A percentile compares a stretch with the other conserved stretches of the same genome.
phyloP scores from a whole-genome alignment of 2,888 invertebrate species.

The Arge pagana region DNA sequence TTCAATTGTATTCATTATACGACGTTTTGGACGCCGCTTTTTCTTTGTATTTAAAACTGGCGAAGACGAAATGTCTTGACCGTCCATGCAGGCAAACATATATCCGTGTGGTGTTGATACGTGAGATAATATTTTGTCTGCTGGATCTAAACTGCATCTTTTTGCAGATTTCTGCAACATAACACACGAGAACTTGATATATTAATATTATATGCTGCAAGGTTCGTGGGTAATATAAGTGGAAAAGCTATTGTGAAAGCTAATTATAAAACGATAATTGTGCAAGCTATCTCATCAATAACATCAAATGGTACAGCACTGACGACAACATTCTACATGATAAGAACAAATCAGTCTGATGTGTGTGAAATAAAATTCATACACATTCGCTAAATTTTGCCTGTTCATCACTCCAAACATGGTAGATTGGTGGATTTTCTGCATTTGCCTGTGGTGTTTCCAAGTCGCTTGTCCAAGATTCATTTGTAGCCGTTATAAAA shows the following conservation, averaged over 20 bases:
- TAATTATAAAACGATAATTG: too few species aligned
- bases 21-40: conserved; percentile 35
- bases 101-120: conserved; percentile 6
- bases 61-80: conserved; percentile 29
- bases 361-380: conserved; percentile 6
- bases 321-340: too few species aligned
- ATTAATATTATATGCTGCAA: too few species aligned
- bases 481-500: conserved; percentile 38
- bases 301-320: too few species aligned
- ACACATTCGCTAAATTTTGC: conserved; percentile 21
- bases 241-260: too few species aligned
- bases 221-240: too few species aligned
- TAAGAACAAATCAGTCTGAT: too few species aligned
- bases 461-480: conserved; percentile 46
- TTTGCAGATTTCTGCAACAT: too few species aligned
- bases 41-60: conserved; percentile 36
- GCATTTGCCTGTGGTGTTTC: conserved; percentile 42
- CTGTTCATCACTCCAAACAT: not conserved
- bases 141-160: too few species aligned
- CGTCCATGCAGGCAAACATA: conserved; percentile 13
- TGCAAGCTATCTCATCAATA: too few species aligned
- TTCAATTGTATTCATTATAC: conserved; percentile 36
- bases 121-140: too few species aligned
- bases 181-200: too few species aligned
- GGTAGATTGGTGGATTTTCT: conserved; percentile 9